phyloP scores from a whole-genome alignment of 2,113 vertebrate species.

The Cinclus cinclus region DNA sequence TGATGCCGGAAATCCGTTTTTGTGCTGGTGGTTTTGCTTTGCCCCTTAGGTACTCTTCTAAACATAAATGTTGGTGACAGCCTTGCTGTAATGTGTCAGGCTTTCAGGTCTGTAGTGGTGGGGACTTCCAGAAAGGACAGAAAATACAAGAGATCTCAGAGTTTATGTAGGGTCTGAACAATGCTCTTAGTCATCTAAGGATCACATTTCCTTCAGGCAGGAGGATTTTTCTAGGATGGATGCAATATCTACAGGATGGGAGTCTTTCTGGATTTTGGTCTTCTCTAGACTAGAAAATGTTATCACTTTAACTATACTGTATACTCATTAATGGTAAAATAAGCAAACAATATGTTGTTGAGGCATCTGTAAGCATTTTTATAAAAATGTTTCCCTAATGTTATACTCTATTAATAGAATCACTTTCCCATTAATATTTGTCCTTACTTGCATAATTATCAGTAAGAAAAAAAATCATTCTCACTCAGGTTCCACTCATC shows the following conservation, averaged over 20 bases:
- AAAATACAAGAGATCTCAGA: not conserved
- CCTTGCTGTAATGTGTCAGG: not conserved
- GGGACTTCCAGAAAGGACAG: not conserved
- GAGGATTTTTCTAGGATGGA: not conserved
- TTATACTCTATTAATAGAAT: not conserved
- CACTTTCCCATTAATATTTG: not conserved
- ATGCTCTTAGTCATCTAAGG: not conserved
- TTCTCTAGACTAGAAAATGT: not conserved
- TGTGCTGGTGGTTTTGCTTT: conserved; percentile 9
- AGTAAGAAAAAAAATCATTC: not conserved
- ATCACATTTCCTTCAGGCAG: not conserved
- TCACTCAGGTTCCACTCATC: not conserved
- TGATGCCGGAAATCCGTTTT: conserved; percentile 5
- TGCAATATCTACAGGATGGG: not conserved
- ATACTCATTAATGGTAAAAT: not conserved
- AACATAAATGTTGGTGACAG: not conserved
- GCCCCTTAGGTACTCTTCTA: not conserved
- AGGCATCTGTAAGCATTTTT: not conserved
- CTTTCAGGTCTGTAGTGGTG: not conserved
- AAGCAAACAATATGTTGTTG: not conserved
- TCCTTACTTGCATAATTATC: not conserved
- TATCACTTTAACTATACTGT: not conserved
- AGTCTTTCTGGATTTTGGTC: not conserved
- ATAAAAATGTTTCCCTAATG: not conserved
- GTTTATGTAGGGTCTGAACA: not conserved